phyloP scores from a whole-genome alignment of 1,140 invertebrate species.

The Solen grandis region DNA sequence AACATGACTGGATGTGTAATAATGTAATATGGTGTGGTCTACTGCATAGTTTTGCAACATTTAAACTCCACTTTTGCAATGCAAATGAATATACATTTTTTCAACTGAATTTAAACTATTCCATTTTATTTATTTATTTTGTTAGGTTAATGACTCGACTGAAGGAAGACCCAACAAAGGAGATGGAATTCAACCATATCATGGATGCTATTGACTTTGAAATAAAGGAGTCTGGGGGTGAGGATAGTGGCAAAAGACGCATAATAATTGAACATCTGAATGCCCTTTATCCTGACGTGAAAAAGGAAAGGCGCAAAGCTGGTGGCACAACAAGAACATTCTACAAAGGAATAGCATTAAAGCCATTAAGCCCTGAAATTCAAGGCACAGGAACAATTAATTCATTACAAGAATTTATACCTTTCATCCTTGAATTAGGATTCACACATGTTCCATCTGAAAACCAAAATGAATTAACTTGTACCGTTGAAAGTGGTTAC shows the following conservation, averaged over 20 bases:
- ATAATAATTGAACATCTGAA: background rate
- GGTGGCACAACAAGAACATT: background rate
- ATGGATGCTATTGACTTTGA: constrained; percentile 1
- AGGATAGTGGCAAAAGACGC: background rate
- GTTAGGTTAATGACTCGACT: constrained; percentile 7
- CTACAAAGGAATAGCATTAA: constrained; percentile 14
- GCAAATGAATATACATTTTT: background rate
- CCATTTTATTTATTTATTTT: background rate
- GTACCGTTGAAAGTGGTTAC: too few species aligned
- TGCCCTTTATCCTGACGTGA: background rate
- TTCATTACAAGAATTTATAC: background rate
- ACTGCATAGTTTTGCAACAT: background rate
- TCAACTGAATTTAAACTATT: background rate
- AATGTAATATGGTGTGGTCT: background rate
- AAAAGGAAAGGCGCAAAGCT: background rate
- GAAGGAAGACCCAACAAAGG: background rate
- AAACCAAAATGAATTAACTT: too few species aligned
- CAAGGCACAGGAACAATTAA: too few species aligned
- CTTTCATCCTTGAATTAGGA: background rate
- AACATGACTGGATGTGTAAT: too few species aligned
- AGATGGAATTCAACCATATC: background rate
- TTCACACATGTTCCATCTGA: background rate
- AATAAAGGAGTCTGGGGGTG: background rate
- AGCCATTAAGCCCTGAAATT: too few species aligned
- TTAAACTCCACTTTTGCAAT: background rate